These are phyloP conservation scores for Piscicola geometra DNA, from an alignment of 2,888 invertebrate genomes.

Conservation along the genomic window DNA sequence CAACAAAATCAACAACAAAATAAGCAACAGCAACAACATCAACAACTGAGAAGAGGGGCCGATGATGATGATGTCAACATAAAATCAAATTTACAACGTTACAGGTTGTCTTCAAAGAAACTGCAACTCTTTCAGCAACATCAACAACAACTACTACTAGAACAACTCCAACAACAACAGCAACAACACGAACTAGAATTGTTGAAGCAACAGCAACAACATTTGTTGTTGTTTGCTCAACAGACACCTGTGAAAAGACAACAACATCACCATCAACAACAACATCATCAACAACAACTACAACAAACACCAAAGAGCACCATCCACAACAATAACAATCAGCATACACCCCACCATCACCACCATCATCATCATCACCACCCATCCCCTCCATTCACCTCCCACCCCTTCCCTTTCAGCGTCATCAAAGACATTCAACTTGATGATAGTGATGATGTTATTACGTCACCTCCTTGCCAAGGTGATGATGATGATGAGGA, in stretches of 20 bases:
- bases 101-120: not conserved
- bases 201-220: not conserved
- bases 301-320: not conserved
- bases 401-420: not conserved
- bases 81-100: not conserved
- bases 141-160: not conserved
- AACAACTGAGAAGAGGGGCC: no score
- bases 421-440: not conserved
- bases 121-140: not conserved
- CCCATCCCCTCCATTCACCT: not conserved
- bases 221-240: slow-evolving; percentile 2
- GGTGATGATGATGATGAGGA: no score
- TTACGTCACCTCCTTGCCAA: not conserved
- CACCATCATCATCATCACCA: not conserved
- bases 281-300: not conserved
- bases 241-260: not conserved
- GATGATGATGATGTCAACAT: no score
- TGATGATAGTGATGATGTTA: slow-evolving; percentile 3
- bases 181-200: not conserved
- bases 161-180: not conserved
- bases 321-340: not conserved
- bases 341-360: not conserved
- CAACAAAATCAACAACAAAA: no score
- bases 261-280: not conserved
- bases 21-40: no score